Percentiles rank a stretch among this genome's conserved stretches.
These are phyloP conservation scores for Oreochromis spilurus DNA, from an alignment of 2,113 vertebrate species.

Conservation along the genomic window DNA sequence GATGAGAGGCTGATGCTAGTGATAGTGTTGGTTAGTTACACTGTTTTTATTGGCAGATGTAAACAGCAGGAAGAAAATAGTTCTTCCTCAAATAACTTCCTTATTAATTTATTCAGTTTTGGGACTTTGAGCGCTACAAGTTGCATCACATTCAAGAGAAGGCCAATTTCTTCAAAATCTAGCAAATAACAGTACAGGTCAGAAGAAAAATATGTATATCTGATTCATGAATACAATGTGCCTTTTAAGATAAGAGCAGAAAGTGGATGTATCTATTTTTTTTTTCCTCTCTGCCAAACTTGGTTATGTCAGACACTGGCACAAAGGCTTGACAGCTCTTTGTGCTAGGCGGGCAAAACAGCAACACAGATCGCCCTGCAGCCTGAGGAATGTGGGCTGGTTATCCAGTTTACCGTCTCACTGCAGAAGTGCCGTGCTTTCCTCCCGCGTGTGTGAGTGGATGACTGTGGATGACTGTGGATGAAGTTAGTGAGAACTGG, in stretches of 20 bases:
- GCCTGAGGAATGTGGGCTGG: conserved; percentile 49
- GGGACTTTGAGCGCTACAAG: background rate
- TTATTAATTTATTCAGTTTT: background rate
- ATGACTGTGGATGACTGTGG: background rate
- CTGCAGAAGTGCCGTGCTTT: background rate
- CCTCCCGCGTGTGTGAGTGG: background rate
- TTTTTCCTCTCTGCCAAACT: background rate
- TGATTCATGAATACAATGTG: background rate
- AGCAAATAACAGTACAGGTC: background rate
- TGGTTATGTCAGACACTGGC: background rate
- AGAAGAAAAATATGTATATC: background rate
- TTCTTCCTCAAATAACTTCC: background rate
- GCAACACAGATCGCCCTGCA: conserved; percentile 16
- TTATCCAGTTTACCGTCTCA: conserved; percentile 54
- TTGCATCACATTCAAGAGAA: background rate
- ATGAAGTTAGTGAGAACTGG: conserved; percentile 36
- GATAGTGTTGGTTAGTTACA: background rate
- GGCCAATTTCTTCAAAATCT: background rate
- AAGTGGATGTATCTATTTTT: background rate
- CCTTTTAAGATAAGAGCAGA: background rate
- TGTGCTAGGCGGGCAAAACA: background rate
- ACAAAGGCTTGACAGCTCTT: conserved; percentile 2
- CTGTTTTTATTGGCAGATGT: background rate
- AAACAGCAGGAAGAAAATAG: background rate
- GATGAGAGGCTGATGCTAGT: background rate